Conservation (phyloP, 2,888 invertebrate genomes). For the Stratiomys singularior region DNA sequence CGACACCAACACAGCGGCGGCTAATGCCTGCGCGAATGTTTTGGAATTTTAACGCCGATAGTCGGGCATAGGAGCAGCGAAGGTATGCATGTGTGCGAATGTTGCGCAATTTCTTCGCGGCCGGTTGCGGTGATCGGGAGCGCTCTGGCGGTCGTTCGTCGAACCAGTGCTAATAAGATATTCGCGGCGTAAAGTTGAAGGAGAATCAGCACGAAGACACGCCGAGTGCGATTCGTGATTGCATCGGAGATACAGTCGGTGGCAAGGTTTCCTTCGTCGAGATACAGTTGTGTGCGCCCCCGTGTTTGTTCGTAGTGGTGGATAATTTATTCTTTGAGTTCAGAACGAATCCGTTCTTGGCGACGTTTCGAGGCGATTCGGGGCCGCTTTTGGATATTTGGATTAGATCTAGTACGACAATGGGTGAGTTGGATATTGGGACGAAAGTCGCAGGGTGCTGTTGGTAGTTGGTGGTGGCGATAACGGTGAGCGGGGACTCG, state of each 20-base stretch:
- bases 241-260: background rate
- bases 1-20: conserved; percentile 5
- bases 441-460: background rate
- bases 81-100: conserved; percentile 45
- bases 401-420: conserved; percentile 23
- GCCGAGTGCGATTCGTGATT: conserved; percentile 5
- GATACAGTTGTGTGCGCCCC: background rate
- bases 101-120: conserved; percentile 50
- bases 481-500: background rate
- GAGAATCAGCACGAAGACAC: conserved; percentile 9
- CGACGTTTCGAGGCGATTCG: background rate
- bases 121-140: conserved; percentile 39
- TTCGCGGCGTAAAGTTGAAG: background rate
- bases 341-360: background rate
- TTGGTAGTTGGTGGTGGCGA: background rate
- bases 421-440: conserved; percentile 11
- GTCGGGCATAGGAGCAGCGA: background rate
- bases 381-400: conserved; percentile 34
- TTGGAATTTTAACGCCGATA: conserved; percentile 20
- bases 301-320: conserved; percentile 2
- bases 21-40: conserved; percentile 18
- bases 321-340: background rate
- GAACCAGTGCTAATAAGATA: background rate
- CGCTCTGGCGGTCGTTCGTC: conserved; percentile 42
- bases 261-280: background rate